Base-by-base conservation (phyloP, 35 echinoderm and acorn worm genomes). In the Hemicentrotus pulcherrimus region DNA sequence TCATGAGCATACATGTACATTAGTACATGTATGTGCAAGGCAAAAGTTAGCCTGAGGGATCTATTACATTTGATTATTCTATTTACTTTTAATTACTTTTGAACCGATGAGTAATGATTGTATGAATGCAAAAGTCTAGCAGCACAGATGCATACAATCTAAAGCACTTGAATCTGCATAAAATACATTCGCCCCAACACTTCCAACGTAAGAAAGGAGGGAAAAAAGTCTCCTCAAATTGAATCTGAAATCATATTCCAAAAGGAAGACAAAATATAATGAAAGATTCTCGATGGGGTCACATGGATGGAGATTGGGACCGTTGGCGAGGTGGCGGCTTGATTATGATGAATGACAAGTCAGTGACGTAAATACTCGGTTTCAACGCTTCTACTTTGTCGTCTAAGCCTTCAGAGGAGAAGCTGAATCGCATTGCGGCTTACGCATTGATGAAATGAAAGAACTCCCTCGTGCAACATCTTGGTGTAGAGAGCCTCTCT, bases 361-460 rank as follows among this genome's bases (percentile, higher is more conserved):
- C 65, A 78, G 65, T 78, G 65, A 78, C 65, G 65, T 78, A 78
- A 78, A 78, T 78, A 78, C 65, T 78, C 22, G 65, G 65, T 78
- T 78, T 78, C 65, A 78, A n/a, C 24, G 65, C 65, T 78, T 78
- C 65, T n/a, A 7, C 12, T 55, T 15, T 55, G 50, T 13, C 11
- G 15, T 55, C 11, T 55, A 55, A 55, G 50, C 50, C 50, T 55
- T 9, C 50, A 11, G 50, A 78, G 6, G 65, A 78, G 6, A 18
- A 78, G 28, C 19, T 78, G 65, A 78, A n/a, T 78, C 22, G 65
- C 65, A 78, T 78, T 78, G 65, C 65, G 19, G 65, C 28, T 78
- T 78, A 78, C 65, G 19, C 65, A 18, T 78, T 28, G 65, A 78
- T 78, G 65, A 78, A 78, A 78, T 78, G 18, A 78, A 78, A 78